These are phyloP conservation scores for Poicephalus meyeri DNA, from an alignment of 2,113 vertebrate species.

Conservation along the genomic window DNA sequence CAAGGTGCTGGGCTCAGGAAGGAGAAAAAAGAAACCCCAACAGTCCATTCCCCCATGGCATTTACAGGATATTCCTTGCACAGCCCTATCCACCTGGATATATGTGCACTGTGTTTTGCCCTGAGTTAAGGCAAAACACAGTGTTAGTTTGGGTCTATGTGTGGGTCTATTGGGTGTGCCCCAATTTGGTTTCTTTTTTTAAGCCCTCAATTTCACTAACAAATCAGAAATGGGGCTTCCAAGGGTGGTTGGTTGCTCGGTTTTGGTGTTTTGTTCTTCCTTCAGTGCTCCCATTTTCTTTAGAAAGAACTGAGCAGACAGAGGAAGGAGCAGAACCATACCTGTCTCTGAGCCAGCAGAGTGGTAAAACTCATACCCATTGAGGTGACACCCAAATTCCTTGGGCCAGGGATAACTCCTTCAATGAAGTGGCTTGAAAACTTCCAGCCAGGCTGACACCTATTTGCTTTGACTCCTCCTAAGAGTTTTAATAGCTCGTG, in stretches of 20 bases:
- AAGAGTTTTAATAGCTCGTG: background rate
- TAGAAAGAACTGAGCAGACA: background rate
- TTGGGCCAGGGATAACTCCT: background rate
- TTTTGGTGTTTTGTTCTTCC: background rate
- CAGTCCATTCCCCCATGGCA: background rate
- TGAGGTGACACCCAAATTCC: background rate
- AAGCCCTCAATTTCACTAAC: background rate
- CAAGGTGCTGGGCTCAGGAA: background rate
- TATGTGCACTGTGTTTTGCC: too few species aligned
- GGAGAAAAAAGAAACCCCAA: background rate
- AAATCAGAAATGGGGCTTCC: background rate
- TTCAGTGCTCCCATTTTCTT: background rate
- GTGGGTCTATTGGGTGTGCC: too few species aligned
- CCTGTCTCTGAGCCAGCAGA: background rate
- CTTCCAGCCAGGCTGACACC: background rate
- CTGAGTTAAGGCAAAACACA: background rate
- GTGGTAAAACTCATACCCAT: background rate
- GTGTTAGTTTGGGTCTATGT: background rate
- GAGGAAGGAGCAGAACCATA: background rate
- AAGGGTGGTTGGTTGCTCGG: background rate
- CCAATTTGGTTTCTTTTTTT: background rate
- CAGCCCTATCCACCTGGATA: background rate
- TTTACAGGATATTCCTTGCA: background rate
- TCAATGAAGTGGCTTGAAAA: background rate
- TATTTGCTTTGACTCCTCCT: background rate